Evolutionary conservation across 2,113 vertebrate genomes (phyloP).

Genomic region (Sander vitreus): DNA sequence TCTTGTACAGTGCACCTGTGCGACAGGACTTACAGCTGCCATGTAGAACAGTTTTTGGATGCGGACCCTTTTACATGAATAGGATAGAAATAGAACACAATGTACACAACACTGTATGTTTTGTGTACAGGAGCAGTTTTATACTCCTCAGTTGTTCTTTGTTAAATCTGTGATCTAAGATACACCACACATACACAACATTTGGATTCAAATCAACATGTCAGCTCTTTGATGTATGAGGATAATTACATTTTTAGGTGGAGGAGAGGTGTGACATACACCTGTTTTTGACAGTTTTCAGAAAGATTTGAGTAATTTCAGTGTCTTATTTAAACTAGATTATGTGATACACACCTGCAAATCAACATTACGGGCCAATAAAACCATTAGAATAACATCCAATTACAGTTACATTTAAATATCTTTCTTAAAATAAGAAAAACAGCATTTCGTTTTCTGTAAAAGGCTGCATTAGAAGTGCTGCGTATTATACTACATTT

Average conservation of each 20-base stretch:
- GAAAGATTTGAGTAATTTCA: background rate
- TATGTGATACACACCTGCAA: background rate
- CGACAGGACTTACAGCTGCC: slow-evolving; percentile 4
- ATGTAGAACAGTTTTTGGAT: slow-evolving; percentile 7
- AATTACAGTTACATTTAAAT: background rate
- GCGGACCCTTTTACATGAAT: background rate
- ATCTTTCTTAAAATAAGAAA: background rate
- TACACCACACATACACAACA: background rate
- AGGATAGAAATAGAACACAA: slow-evolving; percentile 15
- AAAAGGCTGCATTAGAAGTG: background rate
- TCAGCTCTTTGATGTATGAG: background rate
- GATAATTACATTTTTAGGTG: background rate
- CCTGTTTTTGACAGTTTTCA: background rate
- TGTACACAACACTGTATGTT: slow-evolving; percentile 2
- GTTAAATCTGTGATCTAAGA: background rate
- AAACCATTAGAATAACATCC: background rate
- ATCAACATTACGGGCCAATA: background rate
- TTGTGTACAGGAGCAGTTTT: background rate
- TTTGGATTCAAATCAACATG: background rate
- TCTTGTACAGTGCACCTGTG: slow-evolving; percentile 48
- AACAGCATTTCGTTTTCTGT: background rate
- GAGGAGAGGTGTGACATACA: background rate
- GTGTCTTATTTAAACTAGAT: background rate
- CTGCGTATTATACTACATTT: background rate
- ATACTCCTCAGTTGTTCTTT: background rate